Evolutionary conservation across 2,888 invertebrate species (phyloP), one percentile per base, ranked within the genome.

Genomic region (Lottia gigantea): DNA sequence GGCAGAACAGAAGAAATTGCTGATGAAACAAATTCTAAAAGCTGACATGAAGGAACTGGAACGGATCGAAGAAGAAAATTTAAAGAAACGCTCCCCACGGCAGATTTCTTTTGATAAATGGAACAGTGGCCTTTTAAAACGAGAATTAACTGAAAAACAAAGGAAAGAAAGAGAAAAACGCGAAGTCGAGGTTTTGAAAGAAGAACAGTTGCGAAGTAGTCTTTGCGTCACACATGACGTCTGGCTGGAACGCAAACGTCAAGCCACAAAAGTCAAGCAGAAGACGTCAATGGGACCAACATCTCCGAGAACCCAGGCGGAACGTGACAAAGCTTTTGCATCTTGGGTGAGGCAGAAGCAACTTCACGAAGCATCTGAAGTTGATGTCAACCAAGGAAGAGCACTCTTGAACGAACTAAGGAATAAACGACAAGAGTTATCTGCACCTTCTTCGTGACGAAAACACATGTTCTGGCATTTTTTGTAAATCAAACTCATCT

Each of bases 1-100:
- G 63, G 68, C 78, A 0, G 80, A 80, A 16, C 80, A 83, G 25
- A 73, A 79, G 62, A 79, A 80, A 71, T 66, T 72, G 25, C 71
- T 83, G 26, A 82, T 81, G 64, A 74, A 77, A n/a, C 73, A 78
- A 45, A 80, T 83, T 26, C 71, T 81, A 15, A 70, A 78, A 46
- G 80, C 80, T 0, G 77, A 80, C 63, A 64, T 72, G 23, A 68
- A 74, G 2, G 79, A 82, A 61, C 72, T 80, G 65, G 70, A 76
- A 25, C 67, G 40, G 46, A 73, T 79, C 8, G 82, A 83, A 66
- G 72, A 77, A 46, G 75, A 78, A 15, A 73, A 72, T 31, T 68
- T 76, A 19, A 67, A 62, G 16, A 75, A 71, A 46, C 72, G 72
- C 49, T 67, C 76, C 0, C 72, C 74, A 12, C 66, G 66, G 15